Evolutionary conservation across 2,797 vertebrate genomes (phyloP).

Genomic region (Setipinna tenuifilis): DNA sequence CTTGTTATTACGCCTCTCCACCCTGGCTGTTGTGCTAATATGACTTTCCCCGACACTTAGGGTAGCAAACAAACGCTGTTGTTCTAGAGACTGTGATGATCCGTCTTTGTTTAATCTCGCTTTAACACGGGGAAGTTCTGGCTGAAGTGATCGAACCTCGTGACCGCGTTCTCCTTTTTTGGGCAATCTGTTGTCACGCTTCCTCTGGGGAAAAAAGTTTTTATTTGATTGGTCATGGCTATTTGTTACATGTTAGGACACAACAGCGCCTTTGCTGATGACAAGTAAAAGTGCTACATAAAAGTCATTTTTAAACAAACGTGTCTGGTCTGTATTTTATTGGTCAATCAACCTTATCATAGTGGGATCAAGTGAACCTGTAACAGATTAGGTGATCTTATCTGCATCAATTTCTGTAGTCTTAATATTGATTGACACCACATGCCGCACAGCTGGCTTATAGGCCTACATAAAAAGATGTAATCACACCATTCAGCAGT

Average conservation of each 20-base stretch:
- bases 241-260: neutral
- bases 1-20: conserved; percentile 73
- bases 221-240: conserved; percentile 16
- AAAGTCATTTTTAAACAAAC: conserved; percentile 8
- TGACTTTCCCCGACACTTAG: conserved; percentile 76
- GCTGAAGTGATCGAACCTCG: conserved; percentile 16
- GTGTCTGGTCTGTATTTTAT: neutral
- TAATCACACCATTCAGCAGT: no score
- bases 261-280: neutral
- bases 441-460: no score
- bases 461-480: no score
- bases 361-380: neutral
- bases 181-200: conserved; percentile 12
- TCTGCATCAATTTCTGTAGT: neutral
- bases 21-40: conserved; percentile 79
- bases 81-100: conserved; percentile 74
- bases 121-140: conserved; percentile 29
- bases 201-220: neutral
- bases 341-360: neutral
- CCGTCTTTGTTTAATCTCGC: conserved; percentile 53
- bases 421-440: no score
- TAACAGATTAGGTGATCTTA: neutral
- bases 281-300: neutral
- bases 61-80: conserved; percentile 76
- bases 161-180: conserved; percentile 27